Evolutionary conservation across 2,113 vertebrate species (phyloP), one percentile per base, ranked within the genome.

Genomic region (Gopherus evgoodei): DNA sequence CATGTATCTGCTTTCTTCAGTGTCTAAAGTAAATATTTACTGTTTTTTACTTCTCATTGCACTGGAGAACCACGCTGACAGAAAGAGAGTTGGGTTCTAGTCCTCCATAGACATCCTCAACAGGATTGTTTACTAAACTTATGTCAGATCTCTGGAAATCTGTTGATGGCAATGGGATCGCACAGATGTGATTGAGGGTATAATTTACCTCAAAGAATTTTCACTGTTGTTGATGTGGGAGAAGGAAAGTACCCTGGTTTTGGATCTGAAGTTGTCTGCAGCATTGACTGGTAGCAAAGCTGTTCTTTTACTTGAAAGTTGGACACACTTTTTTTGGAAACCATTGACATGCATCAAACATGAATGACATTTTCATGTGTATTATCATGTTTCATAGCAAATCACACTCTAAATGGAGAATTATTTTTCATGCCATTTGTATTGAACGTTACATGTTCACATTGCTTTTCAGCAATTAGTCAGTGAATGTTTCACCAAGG

Each of bases 261-360:
- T 90, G 27, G 14, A 59, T 62, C 19, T 84, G 52, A 84, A 88
- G 9, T 83, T 91, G 29, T 85, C 29, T 89, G 50, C 44, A 65
- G 42, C 12, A 49, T 56, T 56, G 17, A 27, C 54, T 91, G 52
- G n/a, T 88, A 84, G 42, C 22, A 59, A 91, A 86, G n/a, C 16
- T 82, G 38, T 81, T 59, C 57, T 4, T 93, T 72, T 90, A 83
- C 11, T 87, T 89, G 90, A 90, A 93, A 82, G 83, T 21, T 89
- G 59, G 31, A 38, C 89, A 17, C 0, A 6, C 89, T 93, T 94
- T 81, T 17, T 62, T 81, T 17, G 50, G 56, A 84, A 69, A 76
- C 56, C 21, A 3, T 16, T 93, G 62, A 76, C 50, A 52, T 80
- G 31, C 24, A 80, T 5, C 31, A 82, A 88, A 59, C 3, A 10